Percentiles rank a stretch among this genome's conserved stretches.
phyloP scores from a whole-genome alignment of 2,888 invertebrate species.

The Lasius fuliginosus region DNA sequence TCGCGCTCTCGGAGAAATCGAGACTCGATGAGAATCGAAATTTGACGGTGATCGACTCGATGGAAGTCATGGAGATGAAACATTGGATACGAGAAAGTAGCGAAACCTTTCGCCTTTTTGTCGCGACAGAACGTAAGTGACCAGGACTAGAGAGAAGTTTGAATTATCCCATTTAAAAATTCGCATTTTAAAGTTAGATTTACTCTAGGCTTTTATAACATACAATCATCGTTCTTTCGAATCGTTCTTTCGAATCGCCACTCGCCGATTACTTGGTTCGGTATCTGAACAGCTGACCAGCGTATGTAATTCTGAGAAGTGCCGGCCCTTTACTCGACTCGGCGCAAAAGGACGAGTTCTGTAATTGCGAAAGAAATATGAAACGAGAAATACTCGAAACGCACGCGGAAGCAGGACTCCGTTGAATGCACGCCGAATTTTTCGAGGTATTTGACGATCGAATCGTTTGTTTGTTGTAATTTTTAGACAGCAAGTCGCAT shows the following conservation, averaged over 20 bases:
- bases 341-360: conserved; percentile 31
- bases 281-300: background rate
- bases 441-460: conserved; percentile 6
- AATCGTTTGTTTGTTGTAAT: background rate
- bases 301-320: conserved; percentile 39
- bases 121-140: background rate
- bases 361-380: conserved; percentile 9
- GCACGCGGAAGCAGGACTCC: background rate
- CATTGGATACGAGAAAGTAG: background rate
- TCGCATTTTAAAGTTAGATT: background rate
- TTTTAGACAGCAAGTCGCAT: too few species aligned
- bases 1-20: background rate
- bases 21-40: conserved; percentile 27
- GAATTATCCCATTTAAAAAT: background rate
- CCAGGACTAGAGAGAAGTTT: background rate
- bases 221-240: background rate
- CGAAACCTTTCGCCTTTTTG: background rate
- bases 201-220: background rate
- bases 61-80: background rate
- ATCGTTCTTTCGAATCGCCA: background rate
- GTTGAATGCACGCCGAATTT: background rate
- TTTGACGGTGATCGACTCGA: background rate
- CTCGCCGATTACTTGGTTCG: conserved; percentile 3
- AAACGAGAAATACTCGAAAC: conserved; percentile 2
- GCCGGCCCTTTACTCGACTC: background rate